These are phyloP conservation scores for Orthosia incerta DNA, from an alignment of 2,888 invertebrate genomes.

Conservation along the genomic window DNA sequence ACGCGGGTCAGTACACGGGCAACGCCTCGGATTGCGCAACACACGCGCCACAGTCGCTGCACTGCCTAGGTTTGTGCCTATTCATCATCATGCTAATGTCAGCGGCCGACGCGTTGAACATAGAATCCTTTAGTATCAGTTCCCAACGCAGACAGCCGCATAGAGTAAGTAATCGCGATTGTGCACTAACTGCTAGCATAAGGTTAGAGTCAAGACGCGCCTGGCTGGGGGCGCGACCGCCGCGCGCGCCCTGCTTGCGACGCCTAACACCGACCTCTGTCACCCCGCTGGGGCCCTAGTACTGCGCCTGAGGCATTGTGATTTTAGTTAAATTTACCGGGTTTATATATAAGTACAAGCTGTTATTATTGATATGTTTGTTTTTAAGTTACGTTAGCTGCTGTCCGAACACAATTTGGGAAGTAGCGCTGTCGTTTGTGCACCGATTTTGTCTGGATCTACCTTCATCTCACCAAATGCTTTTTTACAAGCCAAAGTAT, in stretches of 20 bases:
- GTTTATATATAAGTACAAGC: conserved; percentile 85
- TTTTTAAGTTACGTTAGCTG: conserved; percentile 69
- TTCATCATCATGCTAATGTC: conserved; percentile 83
- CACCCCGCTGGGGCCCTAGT: conserved; percentile 73
- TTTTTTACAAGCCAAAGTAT: background rate
- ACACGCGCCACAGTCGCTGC: conserved; percentile 80
- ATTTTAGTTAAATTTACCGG: conserved; percentile 87
- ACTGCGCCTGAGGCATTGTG: conserved; percentile 77
- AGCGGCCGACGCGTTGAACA: conserved; percentile 75
- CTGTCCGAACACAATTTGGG: conserved; percentile 67
- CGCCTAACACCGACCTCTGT: conserved; percentile 48
- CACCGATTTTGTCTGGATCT: conserved; percentile 32
- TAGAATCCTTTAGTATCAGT: conserved; percentile 34
- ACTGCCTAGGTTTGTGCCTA: conserved; percentile 90
- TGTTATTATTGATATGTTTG: conserved; percentile 76
- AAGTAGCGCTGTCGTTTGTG: conserved; percentile 32
- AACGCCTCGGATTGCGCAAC: conserved; percentile 81
- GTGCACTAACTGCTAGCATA: conserved; percentile 87
- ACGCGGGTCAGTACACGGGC: conserved; percentile 73
- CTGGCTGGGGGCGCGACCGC: conserved; percentile 72
- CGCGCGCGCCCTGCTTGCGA: conserved; percentile 82
- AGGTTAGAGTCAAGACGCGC: conserved; percentile 71
- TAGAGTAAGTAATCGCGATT: conserved; percentile 80
- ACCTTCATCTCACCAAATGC: background rate
- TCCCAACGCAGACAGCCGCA: conserved; percentile 75